Evolutionary conservation across 92 coral and sea anemone species (phyloP).

Genomic region (Siderastrea siderea): DNA sequence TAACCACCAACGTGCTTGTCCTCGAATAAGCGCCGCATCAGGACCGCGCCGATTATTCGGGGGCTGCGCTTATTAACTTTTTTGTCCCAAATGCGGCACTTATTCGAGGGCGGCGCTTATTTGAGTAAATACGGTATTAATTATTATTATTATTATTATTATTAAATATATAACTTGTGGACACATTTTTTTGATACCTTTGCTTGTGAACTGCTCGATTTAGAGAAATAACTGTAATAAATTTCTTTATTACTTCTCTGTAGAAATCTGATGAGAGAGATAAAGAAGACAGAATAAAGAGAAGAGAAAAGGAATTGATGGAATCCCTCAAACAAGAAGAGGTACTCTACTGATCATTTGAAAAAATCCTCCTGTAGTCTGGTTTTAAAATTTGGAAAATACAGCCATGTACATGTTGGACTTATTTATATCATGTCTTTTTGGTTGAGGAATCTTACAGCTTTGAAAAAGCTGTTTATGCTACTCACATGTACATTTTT

Average conservation of each 20-base stretch:
- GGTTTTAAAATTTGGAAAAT: background rate
- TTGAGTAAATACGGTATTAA: conserved; percentile 6
- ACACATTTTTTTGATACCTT: background rate
- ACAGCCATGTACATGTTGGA: no score
- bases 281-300: conserved; percentile 55
- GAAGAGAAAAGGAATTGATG: conserved; percentile 83
- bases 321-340: conserved; percentile 69
- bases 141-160: no score
- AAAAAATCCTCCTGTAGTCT: background rate
- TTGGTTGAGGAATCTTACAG: no score
- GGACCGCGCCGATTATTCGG: no score
- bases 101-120: conserved; percentile 81
- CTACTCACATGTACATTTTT: no score
- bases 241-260: background rate
- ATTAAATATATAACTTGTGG: no score
- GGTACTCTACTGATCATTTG: conserved; percentile 33
- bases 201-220: no score
- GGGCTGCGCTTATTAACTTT: conserved; percentile 2
- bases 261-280: conserved; percentile 27
- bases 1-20: no score
- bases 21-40: no score
- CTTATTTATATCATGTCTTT: no score
- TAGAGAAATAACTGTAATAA: background rate
- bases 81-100: conserved; percentile 63
- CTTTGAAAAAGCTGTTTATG: no score